These are phyloP conservation scores for Coreius guichenoti DNA, from an alignment of 2,797 vertebrate genomes.

Conservation along the genomic window DNA sequence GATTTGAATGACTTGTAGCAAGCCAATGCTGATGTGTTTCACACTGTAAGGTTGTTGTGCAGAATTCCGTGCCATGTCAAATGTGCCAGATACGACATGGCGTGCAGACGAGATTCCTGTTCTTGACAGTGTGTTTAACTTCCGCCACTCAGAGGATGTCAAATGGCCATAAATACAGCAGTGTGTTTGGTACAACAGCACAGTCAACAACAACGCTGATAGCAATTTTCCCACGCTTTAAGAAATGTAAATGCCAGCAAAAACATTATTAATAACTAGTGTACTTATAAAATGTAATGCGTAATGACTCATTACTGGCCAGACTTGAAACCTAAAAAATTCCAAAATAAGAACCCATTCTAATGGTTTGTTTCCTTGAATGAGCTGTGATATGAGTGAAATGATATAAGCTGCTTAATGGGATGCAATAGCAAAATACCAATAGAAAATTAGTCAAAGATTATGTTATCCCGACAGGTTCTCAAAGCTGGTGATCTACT, in stretches of 20 bases:
- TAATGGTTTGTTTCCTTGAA: not conserved
- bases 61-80: constrained; percentile 1
- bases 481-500: not conserved
- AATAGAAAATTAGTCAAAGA: not conserved
- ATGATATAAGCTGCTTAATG: not conserved
- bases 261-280: not conserved
- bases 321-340: not conserved
- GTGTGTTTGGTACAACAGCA: constrained; percentile 48
- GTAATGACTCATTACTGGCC: not conserved
- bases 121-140: constrained; percentile 47
- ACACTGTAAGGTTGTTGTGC: constrained; percentile 13
- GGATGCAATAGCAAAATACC: not conserved
- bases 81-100: constrained; percentile 36
- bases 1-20: constrained; percentile 45
- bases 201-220: constrained; percentile 9
- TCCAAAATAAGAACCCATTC: not conserved
- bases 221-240: constrained; percentile 55
- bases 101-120: constrained; percentile 61
- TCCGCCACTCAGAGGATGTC: constrained; percentile 46
- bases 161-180: constrained; percentile 40
- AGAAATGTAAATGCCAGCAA: constrained; percentile 8
- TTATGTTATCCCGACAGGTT: not conserved
- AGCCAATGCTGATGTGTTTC: constrained; percentile 23
- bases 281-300: not conserved
- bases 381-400: not conserved